Evolutionary conservation across 2,113 vertebrate genomes (phyloP).

Genomic region (Hippopotamus amphibius): DNA sequence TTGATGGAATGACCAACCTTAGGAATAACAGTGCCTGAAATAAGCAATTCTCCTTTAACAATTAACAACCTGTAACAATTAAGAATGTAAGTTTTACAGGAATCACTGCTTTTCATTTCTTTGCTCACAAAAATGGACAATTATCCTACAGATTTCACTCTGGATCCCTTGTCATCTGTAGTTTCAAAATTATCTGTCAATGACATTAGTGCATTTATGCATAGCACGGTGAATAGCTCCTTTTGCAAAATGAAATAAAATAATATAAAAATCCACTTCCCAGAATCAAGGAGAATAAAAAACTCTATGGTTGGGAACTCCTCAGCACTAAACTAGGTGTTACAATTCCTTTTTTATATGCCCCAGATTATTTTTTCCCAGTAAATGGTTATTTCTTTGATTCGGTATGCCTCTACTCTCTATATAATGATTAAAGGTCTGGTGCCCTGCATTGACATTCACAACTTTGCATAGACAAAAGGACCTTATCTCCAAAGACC

Average conservation of each 20-base stretch:
- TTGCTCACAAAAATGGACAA: not conserved
- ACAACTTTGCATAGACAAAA: not conserved
- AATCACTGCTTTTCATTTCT: not conserved
- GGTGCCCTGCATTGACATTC: not conserved
- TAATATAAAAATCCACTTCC: not conserved
- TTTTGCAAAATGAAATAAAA: constrained; percentile 33
- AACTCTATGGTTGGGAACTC: not conserved
- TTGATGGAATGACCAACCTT: not conserved
- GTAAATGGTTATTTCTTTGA: not conserved
- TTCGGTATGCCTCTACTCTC: not conserved
- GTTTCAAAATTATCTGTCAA: not conserved
- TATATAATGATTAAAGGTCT: not conserved
- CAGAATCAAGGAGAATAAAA: constrained; percentile 11
- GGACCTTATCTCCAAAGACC: not conserved
- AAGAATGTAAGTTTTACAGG: not conserved
- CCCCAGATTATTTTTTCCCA: not conserved
- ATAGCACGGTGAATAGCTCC: not conserved
- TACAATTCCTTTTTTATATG: not conserved
- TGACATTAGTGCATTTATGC: not conserved
- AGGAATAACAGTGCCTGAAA: not conserved
- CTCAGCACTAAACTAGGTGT: not conserved
- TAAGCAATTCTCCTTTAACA: not conserved
- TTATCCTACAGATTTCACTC: constrained; percentile 25
- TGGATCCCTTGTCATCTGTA: not conserved
- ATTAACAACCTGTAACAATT: not conserved